Conservation (phyloP, 2,113 vertebrate genomes). For the Rhinopomastus cyanomelas region DNA sequence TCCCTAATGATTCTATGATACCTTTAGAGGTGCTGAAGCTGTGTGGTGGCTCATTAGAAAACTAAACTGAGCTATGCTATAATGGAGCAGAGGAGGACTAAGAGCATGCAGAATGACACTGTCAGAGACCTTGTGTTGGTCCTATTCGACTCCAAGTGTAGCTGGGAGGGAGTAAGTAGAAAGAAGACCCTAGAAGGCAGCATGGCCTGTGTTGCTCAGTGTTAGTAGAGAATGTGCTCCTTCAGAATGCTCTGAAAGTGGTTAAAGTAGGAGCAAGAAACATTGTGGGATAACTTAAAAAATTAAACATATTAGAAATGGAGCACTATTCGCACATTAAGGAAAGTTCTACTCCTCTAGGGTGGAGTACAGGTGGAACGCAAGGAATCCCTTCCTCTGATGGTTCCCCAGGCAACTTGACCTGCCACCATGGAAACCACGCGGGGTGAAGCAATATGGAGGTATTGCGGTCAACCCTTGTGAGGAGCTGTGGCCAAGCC, state of each 20-base stretch:
- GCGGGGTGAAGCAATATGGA: no score
- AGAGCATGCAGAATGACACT: neutral
- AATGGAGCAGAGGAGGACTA: neutral
- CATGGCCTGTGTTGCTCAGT: neutral
- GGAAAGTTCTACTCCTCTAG: no score
- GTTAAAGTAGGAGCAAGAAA: neutral
- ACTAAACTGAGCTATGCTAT: neutral
- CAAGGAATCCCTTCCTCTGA: no score
- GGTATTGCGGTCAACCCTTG: no score
- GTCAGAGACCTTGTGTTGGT: neutral
- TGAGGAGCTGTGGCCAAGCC: no score
- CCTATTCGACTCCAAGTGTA: neutral
- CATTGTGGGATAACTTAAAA: no score
- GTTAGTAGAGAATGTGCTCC: neutral
- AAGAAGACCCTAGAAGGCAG: neutral
- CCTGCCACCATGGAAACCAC: no score
- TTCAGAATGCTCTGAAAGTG: neutral
- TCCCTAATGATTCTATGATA: no score
- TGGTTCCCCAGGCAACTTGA: no score
- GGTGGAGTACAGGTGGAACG: no score
- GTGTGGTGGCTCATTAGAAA: neutral
- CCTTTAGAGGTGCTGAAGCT: neutral
- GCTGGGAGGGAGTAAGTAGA: neutral
- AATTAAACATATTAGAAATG: no score
- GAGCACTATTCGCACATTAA: no score